Base-by-base conservation (phyloP, 2,797 vertebrate species). In the Pyrocephalus nanus region DNA sequence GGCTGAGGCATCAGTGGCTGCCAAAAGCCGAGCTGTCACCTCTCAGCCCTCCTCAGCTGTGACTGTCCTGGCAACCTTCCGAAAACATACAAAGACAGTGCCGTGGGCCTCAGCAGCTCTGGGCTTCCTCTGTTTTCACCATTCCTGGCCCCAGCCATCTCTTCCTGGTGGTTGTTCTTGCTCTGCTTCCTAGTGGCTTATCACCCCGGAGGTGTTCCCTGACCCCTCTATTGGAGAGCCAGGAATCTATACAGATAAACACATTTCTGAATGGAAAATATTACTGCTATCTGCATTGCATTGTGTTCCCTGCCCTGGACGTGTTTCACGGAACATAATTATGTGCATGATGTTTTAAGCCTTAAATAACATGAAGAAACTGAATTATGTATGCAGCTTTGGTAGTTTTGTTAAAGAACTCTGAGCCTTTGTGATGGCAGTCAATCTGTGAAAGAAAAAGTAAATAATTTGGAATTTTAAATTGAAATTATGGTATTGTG, bases 31-130 rank as follows among this genome's bases (percentile, higher is more conserved):
- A 1, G 1, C 38, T 2, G 0, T 73, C 40, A 32, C 50, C 32
- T 73, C 43, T 53, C 15, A 21, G 27, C 50, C 51, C 3, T 80
- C 76, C 12, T n/a, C 75, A 53, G 20, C 54, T 80, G 25, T 16
- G 27, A 34, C 43, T 85, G n/a, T 62, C 8, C 20, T n/a, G 27
- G 30, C 38, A 72, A 8, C 27, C 60, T 76, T 71, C 26, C 2
- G 0, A 66, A 84, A 67, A 62, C 2, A 2, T 27, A 7, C 15
- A 36, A 7, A 34, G 47, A 38, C 23, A 71, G 19, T 1, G 1
- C 29, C 0, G 0, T 60, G 34, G 36, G 12, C 57, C 78, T 64
- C 21, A 69, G 51, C 51, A 69, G 32, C 57, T 32, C 19, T 50
- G 34, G 23, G 19, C 21, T 74, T 45, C 53, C 53, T 71, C n/a